Evolutionary conservation across 2,113 vertebrate species (phyloP), one percentile per base, ranked within the genome.

Genomic region (Climacteris rufus): DNA sequence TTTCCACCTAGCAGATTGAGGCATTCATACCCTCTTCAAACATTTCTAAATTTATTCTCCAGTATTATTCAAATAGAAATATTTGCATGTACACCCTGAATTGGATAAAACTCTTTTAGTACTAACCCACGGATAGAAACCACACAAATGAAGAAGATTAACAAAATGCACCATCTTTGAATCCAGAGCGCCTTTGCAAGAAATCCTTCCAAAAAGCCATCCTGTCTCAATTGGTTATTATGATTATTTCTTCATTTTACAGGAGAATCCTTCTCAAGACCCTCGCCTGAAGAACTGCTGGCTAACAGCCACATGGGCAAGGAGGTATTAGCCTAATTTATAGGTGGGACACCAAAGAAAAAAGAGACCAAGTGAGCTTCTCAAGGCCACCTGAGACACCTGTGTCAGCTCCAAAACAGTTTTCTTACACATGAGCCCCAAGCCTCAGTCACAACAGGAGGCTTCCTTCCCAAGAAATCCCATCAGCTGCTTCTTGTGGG

Each of bases 41-140:
- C 97, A 96, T 96, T 97, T 98, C 98, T 98, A 98, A 98, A 98
- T 98, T 98, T 98, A 97, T 97, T 97, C 97, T 97, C 96, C 97
- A 97, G 97, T 97, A 98, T 98, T 98, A 98, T 98, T 98, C 97
- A 98, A 97, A 97, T 89, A 97, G 97, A 97, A 97, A 91, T 97
- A 98, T 96, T 98, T 98, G 97, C 97, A 98, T 97, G 96, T 97
- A 98, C 95, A 95, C 96, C 94, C 91, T 40, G 94, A 94, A 94
- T 97, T 54, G 90, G 97, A 94, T 95, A 97, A 97, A 97, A 95
- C 96, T 89, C 94, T 96, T 96, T 96, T 79, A 92, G 96, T 96
- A 90, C 80, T 96, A 96, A 96, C 93, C 64, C 93, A 69, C 12
- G 74, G 71, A 56, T 68, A 95, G 89, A 96, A 97, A 97, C 96